phyloP scores from a whole-genome alignment of 2,888 invertebrate genomes.

The Phortica okadai region DNA sequence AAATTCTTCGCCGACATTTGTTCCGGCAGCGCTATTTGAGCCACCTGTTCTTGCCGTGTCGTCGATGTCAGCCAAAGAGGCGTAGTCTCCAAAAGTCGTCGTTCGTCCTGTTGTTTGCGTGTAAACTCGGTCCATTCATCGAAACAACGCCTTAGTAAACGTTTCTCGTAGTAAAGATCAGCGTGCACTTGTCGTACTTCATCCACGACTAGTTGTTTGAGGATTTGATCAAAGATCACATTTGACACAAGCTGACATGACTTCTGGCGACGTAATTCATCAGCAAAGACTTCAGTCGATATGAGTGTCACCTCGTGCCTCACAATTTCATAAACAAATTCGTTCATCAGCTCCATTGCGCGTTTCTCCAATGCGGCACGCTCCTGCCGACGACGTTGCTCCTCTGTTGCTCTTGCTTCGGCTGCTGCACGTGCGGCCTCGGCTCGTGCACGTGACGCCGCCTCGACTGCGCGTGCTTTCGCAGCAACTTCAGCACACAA shows the following conservation, averaged over 20 bases:
- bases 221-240: constrained; percentile 45
- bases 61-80: constrained; percentile 79
- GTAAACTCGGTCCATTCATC: constrained; percentile 77
- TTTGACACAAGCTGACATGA: not conserved
- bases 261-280: not conserved
- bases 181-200: constrained; percentile 72
- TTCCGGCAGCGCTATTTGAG: constrained; percentile 75
- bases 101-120: constrained; percentile 75
- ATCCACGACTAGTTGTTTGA: constrained; percentile 51
- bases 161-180: constrained; percentile 60
- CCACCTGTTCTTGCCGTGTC: constrained; percentile 51
- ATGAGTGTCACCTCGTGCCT: not conserved
- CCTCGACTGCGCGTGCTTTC: constrained; percentile 42
- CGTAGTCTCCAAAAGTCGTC: constrained; percentile 78
- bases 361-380: constrained; percentile 11
- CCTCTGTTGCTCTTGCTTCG: constrained; percentile 28
- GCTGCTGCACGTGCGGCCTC: constrained; percentile 37
- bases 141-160: constrained; percentile 75
- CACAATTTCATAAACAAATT: constrained; percentile 25
- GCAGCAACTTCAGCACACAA: constrained; percentile 52
- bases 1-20: constrained; percentile 72
- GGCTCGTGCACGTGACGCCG: constrained; percentile 44
- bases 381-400: not conserved
- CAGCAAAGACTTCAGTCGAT: not conserved
- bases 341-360: constrained; percentile 22